These are phyloP conservation scores for Galbula dea DNA, from an alignment of 2,113 vertebrate species.

Conservation along the genomic window DNA sequence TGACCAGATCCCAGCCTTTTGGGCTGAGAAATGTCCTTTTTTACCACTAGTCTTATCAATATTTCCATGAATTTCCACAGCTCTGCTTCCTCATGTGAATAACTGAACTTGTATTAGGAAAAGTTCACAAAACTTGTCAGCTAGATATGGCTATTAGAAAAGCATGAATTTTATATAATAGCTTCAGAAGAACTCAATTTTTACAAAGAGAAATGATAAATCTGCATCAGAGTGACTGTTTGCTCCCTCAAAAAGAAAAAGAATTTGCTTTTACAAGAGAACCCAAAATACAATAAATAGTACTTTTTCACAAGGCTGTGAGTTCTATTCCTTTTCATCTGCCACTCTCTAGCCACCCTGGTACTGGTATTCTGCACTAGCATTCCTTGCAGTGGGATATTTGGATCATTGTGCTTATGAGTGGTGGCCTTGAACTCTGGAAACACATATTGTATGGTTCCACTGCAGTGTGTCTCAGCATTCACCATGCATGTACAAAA, in stretches of 20 bases:
- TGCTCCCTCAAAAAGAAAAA: not conserved
- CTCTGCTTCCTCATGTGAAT: not conserved
- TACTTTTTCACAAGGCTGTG: not conserved
- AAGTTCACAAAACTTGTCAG: not conserved
- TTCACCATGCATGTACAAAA: not conserved
- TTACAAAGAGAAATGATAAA: not conserved
- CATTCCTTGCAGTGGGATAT: not conserved
- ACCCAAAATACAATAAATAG: not conserved
- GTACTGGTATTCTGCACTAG: not conserved
- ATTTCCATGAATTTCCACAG: not conserved
- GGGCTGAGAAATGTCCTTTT: not conserved
- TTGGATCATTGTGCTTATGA: not conserved
- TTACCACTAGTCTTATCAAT: not conserved
- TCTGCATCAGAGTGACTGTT: not conserved
- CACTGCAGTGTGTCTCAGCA: not conserved
- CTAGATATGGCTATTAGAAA: not conserved
- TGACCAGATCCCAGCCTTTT: not conserved
- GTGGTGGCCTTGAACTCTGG: not conserved
- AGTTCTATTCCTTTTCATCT: not conserved
- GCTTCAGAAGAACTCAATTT: not conserved
- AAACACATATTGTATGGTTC: not conserved
- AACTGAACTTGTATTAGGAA: not conserved
- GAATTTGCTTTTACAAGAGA: not conserved
- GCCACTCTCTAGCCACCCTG: not conserved
- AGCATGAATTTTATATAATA: not conserved